phyloP scores from a whole-genome alignment of 2,888 invertebrate species.

The Creontiades dilutus region DNA sequence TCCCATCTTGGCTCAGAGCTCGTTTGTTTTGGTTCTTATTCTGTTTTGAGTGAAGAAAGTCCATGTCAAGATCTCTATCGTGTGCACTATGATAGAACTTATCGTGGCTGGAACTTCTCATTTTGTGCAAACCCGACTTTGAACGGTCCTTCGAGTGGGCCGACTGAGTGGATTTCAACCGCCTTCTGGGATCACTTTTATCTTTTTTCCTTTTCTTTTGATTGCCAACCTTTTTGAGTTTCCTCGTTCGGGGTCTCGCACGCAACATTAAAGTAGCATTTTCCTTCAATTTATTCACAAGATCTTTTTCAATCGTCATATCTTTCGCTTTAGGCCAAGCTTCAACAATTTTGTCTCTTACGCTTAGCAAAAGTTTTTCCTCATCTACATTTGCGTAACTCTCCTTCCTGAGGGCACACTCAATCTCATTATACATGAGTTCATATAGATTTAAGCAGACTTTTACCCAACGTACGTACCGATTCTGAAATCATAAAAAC shows the following conservation, averaged over 20 bases:
- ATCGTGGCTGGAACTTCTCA: conserved; percentile 41
- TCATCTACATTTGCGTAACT: conserved; percentile 52
- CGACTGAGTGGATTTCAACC: conserved; percentile 31
- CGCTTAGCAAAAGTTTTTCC: conserved; percentile 14
- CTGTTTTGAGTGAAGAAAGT: neutral
- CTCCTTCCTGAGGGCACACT: conserved; percentile 58
- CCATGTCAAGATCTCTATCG: too few relatives aligned
- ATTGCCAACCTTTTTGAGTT: neutral
- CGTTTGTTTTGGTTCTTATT: conserved; percentile 3
- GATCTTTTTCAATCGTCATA: conserved; percentile 1
- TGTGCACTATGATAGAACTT: neutral
- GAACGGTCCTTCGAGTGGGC: neutral
- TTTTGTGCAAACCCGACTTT: neutral
- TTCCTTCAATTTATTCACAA: conserved; percentile 49
- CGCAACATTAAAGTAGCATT: neutral
- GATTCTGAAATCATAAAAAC: conserved; percentile 65
- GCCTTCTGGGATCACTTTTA: neutral
- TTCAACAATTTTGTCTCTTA: conserved; percentile 31
- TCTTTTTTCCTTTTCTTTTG: neutral
- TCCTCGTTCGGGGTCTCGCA: conserved; percentile 39
- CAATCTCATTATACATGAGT: conserved; percentile 70
- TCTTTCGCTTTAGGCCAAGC: conserved; percentile 3
- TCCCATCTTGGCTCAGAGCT: conserved; percentile 50
- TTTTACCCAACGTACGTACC: conserved; percentile 68
- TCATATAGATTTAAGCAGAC: conserved; percentile 67